Conservation (phyloP, 2,888 invertebrate species). For the Sinhomidia bicolor region DNA sequence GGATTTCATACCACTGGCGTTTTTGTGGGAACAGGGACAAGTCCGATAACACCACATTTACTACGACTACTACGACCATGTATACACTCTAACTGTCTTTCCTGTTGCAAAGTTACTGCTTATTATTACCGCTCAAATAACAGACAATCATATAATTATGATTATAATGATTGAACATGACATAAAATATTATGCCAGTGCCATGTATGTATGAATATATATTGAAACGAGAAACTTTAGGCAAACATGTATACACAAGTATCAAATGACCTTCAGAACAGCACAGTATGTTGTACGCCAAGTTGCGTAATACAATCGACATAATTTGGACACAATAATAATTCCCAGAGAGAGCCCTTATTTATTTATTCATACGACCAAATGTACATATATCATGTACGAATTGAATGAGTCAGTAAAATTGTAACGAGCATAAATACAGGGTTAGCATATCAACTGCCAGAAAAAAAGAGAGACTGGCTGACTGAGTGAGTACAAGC, state of each 20-base stretch:
- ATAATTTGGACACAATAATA: conserved; percentile 70
- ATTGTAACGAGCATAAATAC: conserved; percentile 65
- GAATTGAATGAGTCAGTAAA: conserved; percentile 70
- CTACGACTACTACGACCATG: too few relatives aligned
- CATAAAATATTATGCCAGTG: conserved; percentile 29
- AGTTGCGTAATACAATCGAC: conserved; percentile 67
- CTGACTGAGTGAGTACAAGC: neutral
- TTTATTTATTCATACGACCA: conserved; percentile 33
- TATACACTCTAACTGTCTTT: conserved; percentile 14
- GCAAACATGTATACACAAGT: conserved; percentile 68
- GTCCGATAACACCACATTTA: conserved; percentile 44
- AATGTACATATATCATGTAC: conserved; percentile 43
- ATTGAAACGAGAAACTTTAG: conserved; percentile 51
- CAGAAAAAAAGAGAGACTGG: conserved; percentile 13
- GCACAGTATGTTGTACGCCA: conserved; percentile 41
- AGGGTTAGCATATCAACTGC: conserved; percentile 63
- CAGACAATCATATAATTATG: conserved; percentile 56
- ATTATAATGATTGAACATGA: conserved; percentile 48
- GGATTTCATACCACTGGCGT: conserved; percentile 37
- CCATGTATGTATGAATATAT: neutral
- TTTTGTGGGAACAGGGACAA: conserved; percentile 58
- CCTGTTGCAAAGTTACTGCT: conserved; percentile 31
- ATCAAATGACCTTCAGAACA: conserved; percentile 65
- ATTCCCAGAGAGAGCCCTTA: conserved; percentile 71
- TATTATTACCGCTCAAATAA: conserved; percentile 40